Percentiles rank a stretch among this genome's conserved stretches.
phyloP scores from a whole-genome alignment of 2,888 invertebrate species.

The Scotopteryx bipunctaria region DNA sequence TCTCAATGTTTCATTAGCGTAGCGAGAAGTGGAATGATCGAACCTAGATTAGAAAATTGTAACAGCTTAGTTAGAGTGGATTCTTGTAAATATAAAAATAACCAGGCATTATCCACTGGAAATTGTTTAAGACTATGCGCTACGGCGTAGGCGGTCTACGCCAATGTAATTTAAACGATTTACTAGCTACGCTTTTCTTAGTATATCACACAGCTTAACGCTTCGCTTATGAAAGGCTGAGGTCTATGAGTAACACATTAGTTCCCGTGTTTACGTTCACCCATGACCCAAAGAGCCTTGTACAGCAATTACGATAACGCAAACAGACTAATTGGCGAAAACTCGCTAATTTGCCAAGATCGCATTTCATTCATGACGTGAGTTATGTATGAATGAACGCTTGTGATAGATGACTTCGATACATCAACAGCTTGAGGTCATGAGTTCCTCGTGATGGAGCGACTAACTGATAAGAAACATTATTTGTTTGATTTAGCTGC shows the following conservation, averaged over 20 bases:
- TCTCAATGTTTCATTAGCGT: slow-evolving; percentile 1
- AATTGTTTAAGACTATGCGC: not conserved
- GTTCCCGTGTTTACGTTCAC: slow-evolving; percentile 59
- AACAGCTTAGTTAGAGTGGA: no score
- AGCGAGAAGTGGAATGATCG: not conserved
- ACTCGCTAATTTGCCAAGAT: slow-evolving; percentile 36
- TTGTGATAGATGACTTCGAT: slow-evolving; percentile 11
- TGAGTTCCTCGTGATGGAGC: not conserved
- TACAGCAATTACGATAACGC: slow-evolving; percentile 50
- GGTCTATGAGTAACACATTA: slow-evolving; percentile 52
- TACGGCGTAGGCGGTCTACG: slow-evolving; percentile 26
- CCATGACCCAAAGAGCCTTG: slow-evolving; percentile 68
- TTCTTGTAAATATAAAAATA: not conserved
- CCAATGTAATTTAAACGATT: not conserved
- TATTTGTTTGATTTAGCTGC: no score
- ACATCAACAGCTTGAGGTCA: slow-evolving; percentile 11
- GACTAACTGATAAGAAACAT: no score
- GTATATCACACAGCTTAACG: slow-evolving; percentile 1
- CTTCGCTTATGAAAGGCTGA: slow-evolving; percentile 22
- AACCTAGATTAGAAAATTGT: no score
- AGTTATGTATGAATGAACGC: slow-evolving; percentile 18
- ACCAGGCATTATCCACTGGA: not conserved
- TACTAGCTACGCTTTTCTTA: not conserved
- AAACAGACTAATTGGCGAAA: slow-evolving; percentile 48
- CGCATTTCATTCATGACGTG: slow-evolving; percentile 22